These are phyloP conservation scores for Rhinolophus ferrumequinum DNA, from an alignment of 2,113 vertebrate species.

Conservation along the genomic window DNA sequence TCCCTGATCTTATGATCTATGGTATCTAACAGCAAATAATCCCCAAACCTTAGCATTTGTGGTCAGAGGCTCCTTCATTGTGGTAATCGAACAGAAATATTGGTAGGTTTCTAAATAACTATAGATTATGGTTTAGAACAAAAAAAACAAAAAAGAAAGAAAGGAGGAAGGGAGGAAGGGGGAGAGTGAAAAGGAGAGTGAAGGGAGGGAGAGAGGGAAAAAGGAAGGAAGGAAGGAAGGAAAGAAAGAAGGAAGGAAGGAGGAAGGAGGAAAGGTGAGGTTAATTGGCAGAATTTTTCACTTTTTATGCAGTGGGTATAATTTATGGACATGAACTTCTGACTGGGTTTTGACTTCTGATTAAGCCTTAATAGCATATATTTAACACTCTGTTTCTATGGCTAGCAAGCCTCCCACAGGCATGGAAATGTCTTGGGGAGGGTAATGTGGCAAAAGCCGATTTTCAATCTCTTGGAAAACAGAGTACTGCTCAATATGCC, in stretches of 20 bases:
- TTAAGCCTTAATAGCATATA: conserved; percentile 27
- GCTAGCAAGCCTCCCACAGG: not conserved
- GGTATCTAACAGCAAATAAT: not conserved
- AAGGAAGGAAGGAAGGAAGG: not conserved
- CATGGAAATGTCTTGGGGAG: not conserved
- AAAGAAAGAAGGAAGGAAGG: not conserved
- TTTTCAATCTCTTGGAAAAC: not conserved
- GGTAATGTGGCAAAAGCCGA: not conserved
- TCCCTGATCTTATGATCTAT: not conserved
- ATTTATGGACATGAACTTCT: conserved; percentile 30
- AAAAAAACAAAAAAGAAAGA: not conserved
- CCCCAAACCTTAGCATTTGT: not conserved
- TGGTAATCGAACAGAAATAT: conserved; percentile 5
- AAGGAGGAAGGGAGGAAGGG: too few relatives aligned
- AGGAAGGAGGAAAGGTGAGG: not conserved
- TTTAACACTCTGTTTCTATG: not conserved
- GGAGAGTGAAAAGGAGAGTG: too few relatives aligned
- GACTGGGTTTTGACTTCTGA: conserved; percentile 5
- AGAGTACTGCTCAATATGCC: not conserved
- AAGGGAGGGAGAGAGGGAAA: too few relatives aligned
- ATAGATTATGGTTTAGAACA: not conserved
- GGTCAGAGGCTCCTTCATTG: conserved; percentile 15
- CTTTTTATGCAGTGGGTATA: conserved; percentile 1
- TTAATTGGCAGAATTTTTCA: not conserved
- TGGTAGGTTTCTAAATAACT: not conserved